These are phyloP conservation scores for Cistogaster globosa DNA, from an alignment of 2,888 invertebrate species.

Conservation along the genomic window DNA sequence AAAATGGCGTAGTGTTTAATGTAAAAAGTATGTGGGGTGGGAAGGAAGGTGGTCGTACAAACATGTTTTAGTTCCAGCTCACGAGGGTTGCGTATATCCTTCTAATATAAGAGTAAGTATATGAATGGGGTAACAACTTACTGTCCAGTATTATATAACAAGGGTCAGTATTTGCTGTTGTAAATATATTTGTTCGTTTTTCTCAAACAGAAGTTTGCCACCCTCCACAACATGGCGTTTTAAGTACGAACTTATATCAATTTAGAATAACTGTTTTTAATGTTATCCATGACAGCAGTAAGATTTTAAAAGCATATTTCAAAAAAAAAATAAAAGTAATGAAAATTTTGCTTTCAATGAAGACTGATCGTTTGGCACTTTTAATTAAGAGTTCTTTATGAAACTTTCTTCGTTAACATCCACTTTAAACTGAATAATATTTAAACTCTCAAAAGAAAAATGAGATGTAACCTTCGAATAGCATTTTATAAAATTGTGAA, in stretches of 20 bases:
- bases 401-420: too few relatives aligned
- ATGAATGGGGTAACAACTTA: background rate
- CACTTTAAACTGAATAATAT: too few relatives aligned
- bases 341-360: too few relatives aligned
- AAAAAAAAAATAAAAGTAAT: too few relatives aligned
- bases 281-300: background rate
- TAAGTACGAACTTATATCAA: background rate
- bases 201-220: background rate
- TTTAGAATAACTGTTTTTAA: background rate
- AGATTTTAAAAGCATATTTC: too few relatives aligned
- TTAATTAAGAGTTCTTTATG: too few relatives aligned
- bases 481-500: too few relatives aligned
- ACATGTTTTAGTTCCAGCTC: background rate
- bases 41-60: constrained; percentile 9
- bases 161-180: constrained; percentile 9
- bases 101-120: background rate
- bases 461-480: too few relatives aligned
- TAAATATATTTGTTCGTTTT: background rate
- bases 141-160: constrained; percentile 14
- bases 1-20: constrained; percentile 29
- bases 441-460: too few relatives aligned
- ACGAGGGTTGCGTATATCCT: background rate
- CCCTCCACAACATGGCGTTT: constrained; percentile 9
- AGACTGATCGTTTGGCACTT: too few relatives aligned
- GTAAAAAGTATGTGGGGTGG: constrained; percentile 2